Evolutionary conservation across 2,888 invertebrate species (phyloP).

Genomic region (Nymphalis c-album): DNA sequence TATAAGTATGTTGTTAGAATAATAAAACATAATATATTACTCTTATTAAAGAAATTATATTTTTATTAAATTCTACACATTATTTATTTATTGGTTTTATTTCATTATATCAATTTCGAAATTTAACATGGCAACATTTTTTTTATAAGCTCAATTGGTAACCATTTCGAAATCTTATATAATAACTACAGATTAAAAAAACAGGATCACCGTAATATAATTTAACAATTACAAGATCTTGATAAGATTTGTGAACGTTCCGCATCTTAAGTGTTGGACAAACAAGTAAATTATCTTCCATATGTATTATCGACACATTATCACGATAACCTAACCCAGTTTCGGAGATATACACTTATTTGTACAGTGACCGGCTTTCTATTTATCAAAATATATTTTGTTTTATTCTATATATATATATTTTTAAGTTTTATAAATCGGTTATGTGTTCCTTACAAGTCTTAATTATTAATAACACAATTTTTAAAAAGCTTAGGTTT

Average conservation of each 20-base stretch:
- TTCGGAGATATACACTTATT: conserved; percentile 49
- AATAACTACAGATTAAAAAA: neutral
- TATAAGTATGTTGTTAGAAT: too few species aligned
- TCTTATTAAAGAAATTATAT: too few species aligned
- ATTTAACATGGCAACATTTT: too few species aligned
- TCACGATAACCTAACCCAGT: conserved; percentile 64
- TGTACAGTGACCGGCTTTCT: conserved; percentile 28
- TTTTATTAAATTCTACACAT: too few species aligned
- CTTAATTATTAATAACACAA: too few species aligned
- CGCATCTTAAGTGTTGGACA: conserved; percentile 62
- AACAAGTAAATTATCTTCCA: conserved; percentile 59
- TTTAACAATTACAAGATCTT: conserved; percentile 31
- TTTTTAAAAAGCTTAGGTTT: too few species aligned
- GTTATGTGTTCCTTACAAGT: too few species aligned
- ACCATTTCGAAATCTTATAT: neutral
- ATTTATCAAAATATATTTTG: conserved; percentile 23
- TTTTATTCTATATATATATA: conserved; percentile 12
- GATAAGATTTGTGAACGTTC: conserved; percentile 40
- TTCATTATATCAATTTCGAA: too few species aligned
- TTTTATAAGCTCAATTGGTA: neutral
- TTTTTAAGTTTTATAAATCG: neutral
- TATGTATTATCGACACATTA: conserved; percentile 68
- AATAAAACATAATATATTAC: too few species aligned
- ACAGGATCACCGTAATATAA: conserved; percentile 16
- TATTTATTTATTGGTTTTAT: too few species aligned